Conservation (phyloP, 2,888 invertebrate genomes). For the Seira ritae region DNA sequence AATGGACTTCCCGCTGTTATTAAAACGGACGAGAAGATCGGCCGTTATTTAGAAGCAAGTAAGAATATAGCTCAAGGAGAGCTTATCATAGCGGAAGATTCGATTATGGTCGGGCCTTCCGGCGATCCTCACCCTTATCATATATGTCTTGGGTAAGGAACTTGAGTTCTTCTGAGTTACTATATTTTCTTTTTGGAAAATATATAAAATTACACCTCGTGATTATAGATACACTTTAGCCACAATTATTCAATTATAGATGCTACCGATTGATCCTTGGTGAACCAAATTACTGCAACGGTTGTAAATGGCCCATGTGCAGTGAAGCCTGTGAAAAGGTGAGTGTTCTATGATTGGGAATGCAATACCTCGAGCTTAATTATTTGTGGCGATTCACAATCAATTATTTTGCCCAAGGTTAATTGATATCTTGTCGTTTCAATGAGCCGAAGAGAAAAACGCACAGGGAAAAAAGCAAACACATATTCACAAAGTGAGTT, state of each 20-base stretch:
- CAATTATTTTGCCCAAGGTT: no score
- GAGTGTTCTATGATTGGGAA: no score
- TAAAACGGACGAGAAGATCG: conserved; percentile 56
- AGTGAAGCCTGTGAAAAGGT: conserved; percentile 67
- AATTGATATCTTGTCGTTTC: no score
- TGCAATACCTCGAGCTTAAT: no score
- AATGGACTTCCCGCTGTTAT: conserved; percentile 65
- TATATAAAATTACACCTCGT: background rate
- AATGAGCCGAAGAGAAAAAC: no score
- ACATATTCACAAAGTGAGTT: no score
- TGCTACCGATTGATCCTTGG: conserved; percentile 60
- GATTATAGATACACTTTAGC: no score
- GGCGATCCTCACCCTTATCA: conserved; percentile 56
- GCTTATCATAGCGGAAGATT: conserved; percentile 62
- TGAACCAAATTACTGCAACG: conserved; percentile 52
- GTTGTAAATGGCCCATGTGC: conserved; percentile 68
- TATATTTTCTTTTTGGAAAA: background rate
- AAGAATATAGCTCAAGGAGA: conserved; percentile 63
- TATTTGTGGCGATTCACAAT: no score
- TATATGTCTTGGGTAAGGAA: conserved; percentile 57
- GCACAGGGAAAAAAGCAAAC: no score
- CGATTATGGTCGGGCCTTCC: conserved; percentile 60
- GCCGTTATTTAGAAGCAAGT: conserved; percentile 63
- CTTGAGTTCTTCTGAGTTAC: background rate
- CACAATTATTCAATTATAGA: no score